Evolutionary conservation across 2,113 vertebrate species (phyloP), one percentile per base, ranked within the genome.

Genomic region (Anguilla japonica): DNA sequence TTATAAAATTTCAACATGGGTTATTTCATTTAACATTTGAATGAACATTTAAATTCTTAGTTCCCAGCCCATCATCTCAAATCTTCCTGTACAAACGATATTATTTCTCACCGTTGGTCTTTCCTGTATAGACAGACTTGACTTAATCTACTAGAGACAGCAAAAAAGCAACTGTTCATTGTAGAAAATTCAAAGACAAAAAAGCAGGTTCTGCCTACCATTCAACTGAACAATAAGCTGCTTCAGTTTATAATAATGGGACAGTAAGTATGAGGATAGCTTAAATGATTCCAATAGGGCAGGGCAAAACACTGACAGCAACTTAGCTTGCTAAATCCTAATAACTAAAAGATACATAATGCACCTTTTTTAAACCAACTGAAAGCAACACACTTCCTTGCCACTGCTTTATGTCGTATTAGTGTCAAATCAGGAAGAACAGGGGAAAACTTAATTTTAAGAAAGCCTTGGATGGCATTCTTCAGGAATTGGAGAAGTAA

Each of bases 1-100:
- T 75, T 75, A 75, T 75, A 75, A 75, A n/a, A 75, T 75, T 75
- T 75, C 71, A 34, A 75, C 71, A 29, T 4, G 71, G 67, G 71
- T 34, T 34, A 34, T 34, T 34, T 34, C 34, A 34, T 46, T 46
- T 46, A 46, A 46, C 43, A 46, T 46, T 46, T 46, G 4, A 46
- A 46, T 46, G 34, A 34, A 34, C 8, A 46, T 46, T 46, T 46
- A 6, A 46, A 46, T 46, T 46, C 43, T 46, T 46, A 8, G 43
- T 46, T 46, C 43, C 43, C 43, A 6, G 43, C 43, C 43, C 43
- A 46, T 6, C 43, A 6, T 46, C 43, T 46, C 43, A 46, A 46
- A 46, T 46, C 4, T 46, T 46, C 43, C 43, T 46, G 43, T 8
- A 8, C 43, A 46, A 46, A 46, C 43, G 8, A 46, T 46, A 16